Percentiles rank a stretch among this genome's conserved stretches.
Evolutionary conservation across 2,797 vertebrate species (phyloP).

Genomic region (Pseudochirops corinnae): DNA sequence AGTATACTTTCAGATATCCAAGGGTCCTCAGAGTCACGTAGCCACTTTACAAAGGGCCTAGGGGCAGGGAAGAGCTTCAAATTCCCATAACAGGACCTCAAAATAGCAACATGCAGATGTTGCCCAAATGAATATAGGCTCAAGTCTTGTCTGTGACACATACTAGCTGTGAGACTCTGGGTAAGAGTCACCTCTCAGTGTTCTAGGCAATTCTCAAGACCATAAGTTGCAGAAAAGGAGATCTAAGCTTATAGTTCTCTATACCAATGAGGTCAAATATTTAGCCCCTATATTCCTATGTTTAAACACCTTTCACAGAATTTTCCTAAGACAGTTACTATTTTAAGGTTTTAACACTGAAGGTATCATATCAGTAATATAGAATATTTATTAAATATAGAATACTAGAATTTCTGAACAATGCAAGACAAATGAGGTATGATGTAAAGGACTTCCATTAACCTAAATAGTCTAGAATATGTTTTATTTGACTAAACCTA

Average conservation of each 20-base stretch:
- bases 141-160: background rate
- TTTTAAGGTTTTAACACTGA: background rate
- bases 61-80: too few species aligned
- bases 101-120: too few species aligned
- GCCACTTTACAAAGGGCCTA: too few species aligned
- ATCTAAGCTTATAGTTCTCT: background rate
- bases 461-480: background rate
- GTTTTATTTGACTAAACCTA: background rate
- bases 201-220: background rate
- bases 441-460: background rate
- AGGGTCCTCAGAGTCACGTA: too few species aligned
- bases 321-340: background rate
- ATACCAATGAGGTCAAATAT: background rate
- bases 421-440: background rate
- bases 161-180: background rate
- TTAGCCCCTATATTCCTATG: background rate
- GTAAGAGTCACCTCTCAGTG: background rate
- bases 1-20: too few species aligned
- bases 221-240: background rate
- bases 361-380: background rate
- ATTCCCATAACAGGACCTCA: too few species aligned
- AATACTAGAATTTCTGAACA: background rate
- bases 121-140: too few species aligned
- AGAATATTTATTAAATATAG: background rate
- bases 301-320: background rate